Evolutionary conservation across 2,888 invertebrate species (phyloP), one percentile per base, ranked within the genome.

Genomic region (Melanotus villosus): DNA sequence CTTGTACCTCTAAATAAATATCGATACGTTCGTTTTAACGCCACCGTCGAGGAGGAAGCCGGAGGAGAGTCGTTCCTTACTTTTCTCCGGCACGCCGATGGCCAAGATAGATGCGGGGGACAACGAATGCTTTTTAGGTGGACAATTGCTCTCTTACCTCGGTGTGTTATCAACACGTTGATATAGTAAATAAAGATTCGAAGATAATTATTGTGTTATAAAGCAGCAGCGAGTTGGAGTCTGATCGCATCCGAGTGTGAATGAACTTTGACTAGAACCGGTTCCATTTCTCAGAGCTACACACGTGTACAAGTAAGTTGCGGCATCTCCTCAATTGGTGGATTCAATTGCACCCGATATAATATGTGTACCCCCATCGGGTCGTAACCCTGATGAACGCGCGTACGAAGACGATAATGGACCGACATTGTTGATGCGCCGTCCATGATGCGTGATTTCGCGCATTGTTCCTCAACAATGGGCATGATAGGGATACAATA

Each of bases 181-280:
- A 73, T 74, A 76, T 73, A 70, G 77, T 76, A 79, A 78, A 76
- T 79, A 79, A 75, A 75, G 77, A 79, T 79, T 75, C 73, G 76
- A 77, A 75, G 75, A 79, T 81, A 80, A 80, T 80, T 79, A 80
- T 78, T 78, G 77, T 76, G 77, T 77, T 79, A 77, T 77, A 78
- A 80, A 76, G 77, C 76, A 71, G 69, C 67, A 70, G 70, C 65
- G 73, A 70, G 65, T 71, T 72, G 74, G 69, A 74, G 77, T 75
- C 73, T 73, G 79, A 77, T 79, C 78, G 77, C 78, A 80, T 78
- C 77, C 57, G 76, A 74, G 79, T 79, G 82, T 82, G 81, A 82
- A 82, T 81, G 82, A 82, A 82, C 82, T 80, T 80, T 77, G 77
- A 76, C 74, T 76, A 75, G 78, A 82, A 81, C 82, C 81, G 81